phyloP scores from a whole-genome alignment of 2,113 vertebrate species.

The Oreotrochilus melanogaster region DNA sequence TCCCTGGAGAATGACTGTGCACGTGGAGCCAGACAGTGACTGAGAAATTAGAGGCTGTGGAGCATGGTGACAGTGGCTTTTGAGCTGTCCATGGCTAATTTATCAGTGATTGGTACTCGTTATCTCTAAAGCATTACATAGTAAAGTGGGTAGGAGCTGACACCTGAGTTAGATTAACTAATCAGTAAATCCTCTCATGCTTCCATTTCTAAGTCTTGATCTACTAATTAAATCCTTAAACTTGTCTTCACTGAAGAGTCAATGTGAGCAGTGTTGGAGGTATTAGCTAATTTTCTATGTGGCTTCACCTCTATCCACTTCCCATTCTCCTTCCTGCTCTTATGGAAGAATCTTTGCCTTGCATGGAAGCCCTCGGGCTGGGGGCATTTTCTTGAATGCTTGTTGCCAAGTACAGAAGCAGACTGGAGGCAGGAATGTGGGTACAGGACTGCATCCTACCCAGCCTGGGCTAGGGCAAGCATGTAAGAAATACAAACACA shows the following conservation, averaged over 20 bases:
- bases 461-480: neutral
- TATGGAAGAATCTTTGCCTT: neutral
- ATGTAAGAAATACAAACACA: neutral
- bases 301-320: neutral
- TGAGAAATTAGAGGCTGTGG: neutral
- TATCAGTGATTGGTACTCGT: rapidly evolving
- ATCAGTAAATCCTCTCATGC: neutral
- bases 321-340: neutral
- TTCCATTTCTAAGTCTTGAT: neutral
- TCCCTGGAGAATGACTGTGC: neutral
- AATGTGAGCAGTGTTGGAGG: neutral
- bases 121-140: neutral
- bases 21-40: rapidly evolving
- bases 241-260: neutral
- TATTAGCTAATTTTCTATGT: neutral
- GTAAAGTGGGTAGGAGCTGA: neutral
- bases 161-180: neutral
- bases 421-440: neutral
- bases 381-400: rapidly evolving
- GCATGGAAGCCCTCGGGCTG: neutral
- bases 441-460: neutral
- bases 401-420: neutral
- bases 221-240: neutral
- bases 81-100: neutral
- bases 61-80: neutral